Evolutionary conservation across 2,113 vertebrate species (phyloP).

Genomic region (Genyomyrus donnyi): DNA sequence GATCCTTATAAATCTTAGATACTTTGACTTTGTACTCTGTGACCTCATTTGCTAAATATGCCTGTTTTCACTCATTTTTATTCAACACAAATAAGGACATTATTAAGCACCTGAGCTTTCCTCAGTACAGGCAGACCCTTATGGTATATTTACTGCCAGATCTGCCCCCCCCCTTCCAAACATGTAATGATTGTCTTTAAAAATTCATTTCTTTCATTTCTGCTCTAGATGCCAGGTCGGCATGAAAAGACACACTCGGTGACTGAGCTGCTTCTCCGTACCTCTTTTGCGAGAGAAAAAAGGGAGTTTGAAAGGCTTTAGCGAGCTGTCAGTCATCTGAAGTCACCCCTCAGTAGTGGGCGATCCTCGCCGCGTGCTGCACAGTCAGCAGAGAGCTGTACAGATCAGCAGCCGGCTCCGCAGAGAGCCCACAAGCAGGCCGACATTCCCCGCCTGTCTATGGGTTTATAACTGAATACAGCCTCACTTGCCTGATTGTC

Average conservation of each 20-base stretch:
- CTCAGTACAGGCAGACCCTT: background rate
- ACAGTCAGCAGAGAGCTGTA: conserved; percentile 30
- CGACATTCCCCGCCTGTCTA: background rate
- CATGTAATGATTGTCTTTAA: conserved; percentile 40
- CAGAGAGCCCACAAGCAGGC: background rate
- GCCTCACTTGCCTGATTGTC: background rate
- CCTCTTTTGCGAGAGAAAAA: conserved; percentile 28
- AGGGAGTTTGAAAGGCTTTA: conserved; percentile 38
- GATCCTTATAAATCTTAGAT: background rate
- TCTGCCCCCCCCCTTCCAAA: conserved; percentile 17
- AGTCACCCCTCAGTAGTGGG: conserved; percentile 34
- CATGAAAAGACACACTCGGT: conserved; percentile 29
- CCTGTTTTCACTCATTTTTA: background rate
- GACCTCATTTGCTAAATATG: background rate
- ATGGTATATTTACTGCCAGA: background rate
- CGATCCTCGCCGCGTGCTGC: conserved; percentile 17
- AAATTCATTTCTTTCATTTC: conserved; percentile 46
- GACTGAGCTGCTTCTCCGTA: conserved; percentile 28
- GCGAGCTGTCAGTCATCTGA: conserved; percentile 37
- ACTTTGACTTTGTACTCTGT: background rate
- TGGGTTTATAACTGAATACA: background rate
- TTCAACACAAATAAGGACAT: background rate
- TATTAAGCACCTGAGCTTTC: background rate
- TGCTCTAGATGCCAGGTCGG: conserved; percentile 24
- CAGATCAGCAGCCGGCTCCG: background rate